Evolutionary conservation across 2,888 invertebrate genomes (phyloP).

Genomic region (Drosophila fungiperda): DNA sequence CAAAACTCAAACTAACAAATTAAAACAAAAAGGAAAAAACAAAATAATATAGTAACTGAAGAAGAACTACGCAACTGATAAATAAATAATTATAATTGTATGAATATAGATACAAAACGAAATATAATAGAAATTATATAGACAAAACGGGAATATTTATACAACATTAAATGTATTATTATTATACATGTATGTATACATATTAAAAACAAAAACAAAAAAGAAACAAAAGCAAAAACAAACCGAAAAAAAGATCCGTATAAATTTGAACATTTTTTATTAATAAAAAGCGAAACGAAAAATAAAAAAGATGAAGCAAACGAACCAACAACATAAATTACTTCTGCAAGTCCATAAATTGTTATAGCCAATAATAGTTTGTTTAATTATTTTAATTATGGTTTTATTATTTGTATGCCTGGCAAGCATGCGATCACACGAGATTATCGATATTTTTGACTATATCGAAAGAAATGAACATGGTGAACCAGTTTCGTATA

Average conservation of each 20-base stretch:
- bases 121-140: conserved; percentile 76
- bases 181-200: conserved; percentile 73
- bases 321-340: conserved; percentile 23
- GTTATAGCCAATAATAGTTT: neutral
- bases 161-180: conserved; percentile 76
- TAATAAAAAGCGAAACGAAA: conserved; percentile 68
- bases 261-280: conserved; percentile 80
- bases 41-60: conserved; percentile 31
- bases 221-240: conserved; percentile 28
- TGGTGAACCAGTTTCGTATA: neutral
- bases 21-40: conserved; percentile 4
- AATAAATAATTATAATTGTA: conserved; percentile 49
- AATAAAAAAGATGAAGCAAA: conserved; percentile 40
- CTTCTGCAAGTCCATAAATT: conserved; percentile 6
- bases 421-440: neutral
- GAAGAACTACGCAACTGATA: conserved; percentile 66
- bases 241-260: conserved; percentile 47
- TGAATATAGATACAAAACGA: conserved; percentile 62
- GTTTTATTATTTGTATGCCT: neutral
- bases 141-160: conserved; percentile 74
- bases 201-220: conserved; percentile 48
- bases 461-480: neutral
- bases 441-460: neutral
- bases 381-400: neutral
- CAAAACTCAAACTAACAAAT: conserved; percentile 50